These are phyloP conservation scores for Gephyroberyx darwinii DNA, from an alignment of 2,797 vertebrate genomes.

Conservation along the genomic window DNA sequence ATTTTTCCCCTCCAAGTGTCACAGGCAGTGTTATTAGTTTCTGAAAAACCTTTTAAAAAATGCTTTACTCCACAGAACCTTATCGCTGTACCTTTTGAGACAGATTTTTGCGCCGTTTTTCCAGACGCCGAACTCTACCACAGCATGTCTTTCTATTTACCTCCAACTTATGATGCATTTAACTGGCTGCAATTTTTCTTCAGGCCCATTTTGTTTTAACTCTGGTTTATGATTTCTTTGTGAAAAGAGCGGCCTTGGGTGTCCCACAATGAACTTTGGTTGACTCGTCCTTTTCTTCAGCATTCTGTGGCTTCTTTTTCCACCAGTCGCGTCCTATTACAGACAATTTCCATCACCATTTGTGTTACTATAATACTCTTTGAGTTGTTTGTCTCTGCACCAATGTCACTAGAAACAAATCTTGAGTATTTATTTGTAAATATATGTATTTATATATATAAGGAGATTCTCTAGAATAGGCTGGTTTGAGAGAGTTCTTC, in stretches of 20 bases:
- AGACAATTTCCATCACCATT: neutral
- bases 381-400: too few species aligned
- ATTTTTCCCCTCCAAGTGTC: slow-evolving; percentile 9
- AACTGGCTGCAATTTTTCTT: slow-evolving; percentile 19
- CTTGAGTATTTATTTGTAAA: too few species aligned
- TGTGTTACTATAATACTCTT: too few species aligned
- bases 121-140: neutral
- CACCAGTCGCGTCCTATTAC: neutral
- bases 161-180: slow-evolving; percentile 29
- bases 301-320: neutral
- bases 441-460: too few species aligned
- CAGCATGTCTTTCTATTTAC: slow-evolving; percentile 3
- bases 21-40: slow-evolving; percentile 52
- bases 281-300: neutral
- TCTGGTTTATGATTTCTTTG: slow-evolving; percentile 4
- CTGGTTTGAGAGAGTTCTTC: neutral
- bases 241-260: neutral
- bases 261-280: neutral
- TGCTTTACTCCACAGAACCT: slow-evolving; percentile 14
- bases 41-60: slow-evolving; percentile 40
- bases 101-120: neutral
- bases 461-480: too few species aligned
- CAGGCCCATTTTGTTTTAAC: slow-evolving; percentile 29
- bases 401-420: too few species aligned
- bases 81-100: neutral